Base-by-base conservation (phyloP, 2,113 vertebrate genomes). In the Coptodon rendalli region DNA sequence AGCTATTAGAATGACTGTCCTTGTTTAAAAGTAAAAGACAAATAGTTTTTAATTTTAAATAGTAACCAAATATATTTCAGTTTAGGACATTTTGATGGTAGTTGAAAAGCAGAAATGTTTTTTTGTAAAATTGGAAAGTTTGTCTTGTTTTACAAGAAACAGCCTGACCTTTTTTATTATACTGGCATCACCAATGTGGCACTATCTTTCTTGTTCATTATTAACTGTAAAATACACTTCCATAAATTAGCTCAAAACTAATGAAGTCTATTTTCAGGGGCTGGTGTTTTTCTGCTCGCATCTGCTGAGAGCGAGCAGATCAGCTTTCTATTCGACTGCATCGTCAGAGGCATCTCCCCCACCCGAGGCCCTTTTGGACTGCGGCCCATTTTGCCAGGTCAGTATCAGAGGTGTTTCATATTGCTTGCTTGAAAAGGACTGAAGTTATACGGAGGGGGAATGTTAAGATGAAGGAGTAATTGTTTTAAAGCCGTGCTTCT, bases 281-380 rank as follows among this genome's bases (percentile, higher is more conserved):
- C 98, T 3, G 99, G 98, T 2, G 98, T 99, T 31, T 99, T 99
- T 95, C 97, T 99, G 94, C 95, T 99, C 22, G 96, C 97, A 13
- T 98, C 97, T 0, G 50, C 96, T 0, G 98, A 99, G 92, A 97
- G 98, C 6, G 98, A 99, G 94, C 97, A 98, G 95, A 99, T 99
- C 97, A 99, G 98, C 95, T 99, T 99, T 95, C 96, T 99, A n/a
- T 98, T 99, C 1, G 99, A 99, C 97, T 99, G 99, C 92, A 97
- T 99, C 27, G 98, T 99, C 66, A 96, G 97, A 2, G 99, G 98
- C 94, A 96, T 99, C 96, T 98, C 98, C 50, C 98, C 98, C 1
- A 98, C 96, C 66, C 97, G 97, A 90, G 97, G 97, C 86, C 98
- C 98, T 3, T 98, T 98, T 79, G 98, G 98, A 93, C 95, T 99